A percentile compares a stretch with the other conserved stretches of the same genome.
These are phyloP conservation scores for Datnioides undecimradiatus DNA, from an alignment of 2,113 vertebrate genomes.

Conservation along the genomic window DNA sequence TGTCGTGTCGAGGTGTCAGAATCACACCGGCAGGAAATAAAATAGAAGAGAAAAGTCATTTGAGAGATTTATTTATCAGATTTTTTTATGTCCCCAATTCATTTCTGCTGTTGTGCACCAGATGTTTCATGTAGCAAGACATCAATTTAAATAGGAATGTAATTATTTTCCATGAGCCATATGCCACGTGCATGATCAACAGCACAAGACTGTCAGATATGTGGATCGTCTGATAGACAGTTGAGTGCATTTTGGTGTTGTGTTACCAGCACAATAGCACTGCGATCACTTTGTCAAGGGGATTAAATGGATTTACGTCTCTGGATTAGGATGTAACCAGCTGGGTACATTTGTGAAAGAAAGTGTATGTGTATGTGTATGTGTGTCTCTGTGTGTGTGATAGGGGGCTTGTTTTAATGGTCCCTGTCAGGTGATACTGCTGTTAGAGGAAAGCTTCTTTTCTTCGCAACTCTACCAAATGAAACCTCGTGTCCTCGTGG, in stretches of 20 bases:
- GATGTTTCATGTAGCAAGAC: constrained; percentile 52
- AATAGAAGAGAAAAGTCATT: constrained; percentile 24
- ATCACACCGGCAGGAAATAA: constrained; percentile 16
- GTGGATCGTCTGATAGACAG: constrained; percentile 69
- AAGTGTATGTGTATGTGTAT: constrained; percentile 53
- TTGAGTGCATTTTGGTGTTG: constrained; percentile 77
- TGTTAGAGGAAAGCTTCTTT: constrained; percentile 63
- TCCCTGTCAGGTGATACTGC: constrained; percentile 64
- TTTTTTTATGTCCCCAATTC: no score
- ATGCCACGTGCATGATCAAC: constrained; percentile 48
- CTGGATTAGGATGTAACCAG: constrained; percentile 83
- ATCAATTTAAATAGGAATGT: constrained; percentile 47
- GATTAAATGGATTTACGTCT: constrained; percentile 82
- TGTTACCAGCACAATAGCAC: constrained; percentile 79
- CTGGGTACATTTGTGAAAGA: constrained; percentile 78
- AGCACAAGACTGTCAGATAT: constrained; percentile 54
- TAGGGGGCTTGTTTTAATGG: constrained; percentile 69
- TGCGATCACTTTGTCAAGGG: constrained; percentile 80
- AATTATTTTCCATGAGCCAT: constrained; percentile 51
- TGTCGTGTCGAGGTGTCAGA: constrained; percentile 24
- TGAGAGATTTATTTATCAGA: constrained; percentile 30
- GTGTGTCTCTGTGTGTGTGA: constrained; percentile 33
- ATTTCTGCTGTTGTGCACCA: constrained; percentile 18
- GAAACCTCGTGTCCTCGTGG: constrained; percentile 4
- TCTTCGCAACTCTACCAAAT: constrained; percentile 19